Evolutionary conservation across 2,113 vertebrate species (phyloP).

Genomic region (Rhombomys opimus): DNA sequence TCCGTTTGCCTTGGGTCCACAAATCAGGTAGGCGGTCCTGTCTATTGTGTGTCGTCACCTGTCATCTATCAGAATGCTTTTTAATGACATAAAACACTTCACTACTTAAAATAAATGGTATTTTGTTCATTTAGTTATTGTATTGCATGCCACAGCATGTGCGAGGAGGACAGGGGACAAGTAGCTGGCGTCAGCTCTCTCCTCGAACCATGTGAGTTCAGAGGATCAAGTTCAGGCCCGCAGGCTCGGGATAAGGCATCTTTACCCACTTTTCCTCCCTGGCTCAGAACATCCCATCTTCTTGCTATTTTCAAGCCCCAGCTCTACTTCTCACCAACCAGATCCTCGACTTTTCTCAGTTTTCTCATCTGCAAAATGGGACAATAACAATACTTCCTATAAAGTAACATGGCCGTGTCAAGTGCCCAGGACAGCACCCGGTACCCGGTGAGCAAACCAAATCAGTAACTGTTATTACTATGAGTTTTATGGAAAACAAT

Average conservation of each 20-base stretch:
- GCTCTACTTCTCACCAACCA: background rate
- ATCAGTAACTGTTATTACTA: background rate
- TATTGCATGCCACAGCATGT: background rate
- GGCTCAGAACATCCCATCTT: background rate
- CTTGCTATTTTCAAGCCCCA: background rate
- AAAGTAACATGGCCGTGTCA: background rate
- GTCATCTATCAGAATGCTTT: constrained; percentile 18
- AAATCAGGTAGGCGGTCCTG: background rate
- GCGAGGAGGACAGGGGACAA: background rate
- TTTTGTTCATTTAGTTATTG: background rate
- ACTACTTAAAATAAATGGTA: too few species aligned
- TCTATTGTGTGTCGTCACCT: background rate
- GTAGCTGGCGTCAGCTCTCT: background rate
- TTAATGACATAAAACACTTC: background rate
- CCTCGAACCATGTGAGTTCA: background rate
- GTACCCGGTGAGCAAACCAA: background rate
- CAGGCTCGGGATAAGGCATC: too few species aligned
- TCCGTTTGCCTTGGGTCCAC: background rate
- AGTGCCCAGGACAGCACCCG: background rate
- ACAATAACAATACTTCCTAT: background rate
- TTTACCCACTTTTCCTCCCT: background rate
- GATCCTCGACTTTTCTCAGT: background rate
- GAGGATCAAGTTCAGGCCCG: background rate
- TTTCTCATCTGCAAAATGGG: background rate
- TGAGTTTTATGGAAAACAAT: background rate